Conservation (phyloP, 2,113 vertebrate species). For the Microtus oregoni region DNA sequence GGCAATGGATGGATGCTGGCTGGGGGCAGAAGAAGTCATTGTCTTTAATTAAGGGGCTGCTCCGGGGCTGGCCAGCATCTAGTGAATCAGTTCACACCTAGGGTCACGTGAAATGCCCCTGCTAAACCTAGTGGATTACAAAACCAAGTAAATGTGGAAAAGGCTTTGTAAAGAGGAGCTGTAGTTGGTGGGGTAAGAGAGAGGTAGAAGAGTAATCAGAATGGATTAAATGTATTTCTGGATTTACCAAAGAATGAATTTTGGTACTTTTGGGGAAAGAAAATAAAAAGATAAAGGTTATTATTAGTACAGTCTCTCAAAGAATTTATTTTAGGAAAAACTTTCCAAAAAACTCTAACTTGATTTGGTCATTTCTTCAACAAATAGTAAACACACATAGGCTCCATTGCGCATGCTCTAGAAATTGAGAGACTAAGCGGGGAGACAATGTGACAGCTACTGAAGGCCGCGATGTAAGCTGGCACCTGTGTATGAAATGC, state of each 20-base stretch:
- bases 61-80: too few relatives aligned
- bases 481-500: neutral
- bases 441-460: neutral
- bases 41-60: too few relatives aligned
- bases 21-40: too few relatives aligned
- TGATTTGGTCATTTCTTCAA: neutral
- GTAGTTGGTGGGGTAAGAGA: too few relatives aligned
- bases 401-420: neutral
- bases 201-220: too few relatives aligned
- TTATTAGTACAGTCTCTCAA: neutral
- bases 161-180: too few relatives aligned
- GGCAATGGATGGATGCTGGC: too few relatives aligned
- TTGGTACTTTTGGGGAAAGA: neutral
- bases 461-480: neutral
- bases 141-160: too few relatives aligned
- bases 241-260: neutral
- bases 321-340: neutral
- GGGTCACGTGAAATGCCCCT: too few relatives aligned
- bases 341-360: neutral
- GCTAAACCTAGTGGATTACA: too few relatives aligned
- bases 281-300: neutral
- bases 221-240: neutral
- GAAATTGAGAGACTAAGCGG: neutral
- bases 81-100: too few relatives aligned
- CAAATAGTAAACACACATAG: neutral